Evolutionary conservation across 2,888 invertebrate genomes (phyloP).

Genomic region (Cephus nigrinus): DNA sequence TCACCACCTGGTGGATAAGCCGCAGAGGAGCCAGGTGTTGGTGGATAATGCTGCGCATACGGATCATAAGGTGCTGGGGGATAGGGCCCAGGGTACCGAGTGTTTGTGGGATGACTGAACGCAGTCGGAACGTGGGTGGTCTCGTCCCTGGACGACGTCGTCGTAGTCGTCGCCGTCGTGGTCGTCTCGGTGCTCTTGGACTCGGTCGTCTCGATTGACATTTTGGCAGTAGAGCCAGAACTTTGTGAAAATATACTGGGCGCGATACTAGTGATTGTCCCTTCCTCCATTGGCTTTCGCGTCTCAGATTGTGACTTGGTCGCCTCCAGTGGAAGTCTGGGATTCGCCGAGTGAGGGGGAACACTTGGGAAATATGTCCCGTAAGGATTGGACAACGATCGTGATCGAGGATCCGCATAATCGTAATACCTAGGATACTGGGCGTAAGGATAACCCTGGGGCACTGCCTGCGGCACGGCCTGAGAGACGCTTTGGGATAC

Average conservation of each 20-base stretch:
- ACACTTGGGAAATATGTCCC: constrained; percentile 56
- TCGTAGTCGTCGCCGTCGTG: constrained; percentile 29
- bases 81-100: constrained; percentile 58
- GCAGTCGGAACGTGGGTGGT: constrained; percentile 56
- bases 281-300: constrained; percentile 29
- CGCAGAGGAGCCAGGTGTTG: constrained; percentile 56
- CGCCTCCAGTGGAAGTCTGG: constrained; percentile 38
- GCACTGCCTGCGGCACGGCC: constrained; percentile 18
- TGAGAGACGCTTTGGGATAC: constrained; percentile 18
- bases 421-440: constrained; percentile 62
- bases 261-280: neutral
- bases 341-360: constrained; percentile 44
- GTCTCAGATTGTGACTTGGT: constrained; percentile 35
- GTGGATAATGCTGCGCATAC: constrained; percentile 61
- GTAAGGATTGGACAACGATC: constrained; percentile 55
- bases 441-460: constrained; percentile 60
- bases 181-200: constrained; percentile 34
- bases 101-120: constrained; percentile 58
- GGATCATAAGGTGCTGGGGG: constrained; percentile 62
- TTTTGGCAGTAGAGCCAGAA: constrained; percentile 36
- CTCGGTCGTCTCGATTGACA: constrained; percentile 33
- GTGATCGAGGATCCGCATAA: constrained; percentile 52
- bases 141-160: constrained; percentile 48
- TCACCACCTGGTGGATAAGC: constrained; percentile 60
- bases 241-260: constrained; percentile 39